Conservation (phyloP, 2,888 invertebrate genomes). For the Dolichopus griseipennis region DNA sequence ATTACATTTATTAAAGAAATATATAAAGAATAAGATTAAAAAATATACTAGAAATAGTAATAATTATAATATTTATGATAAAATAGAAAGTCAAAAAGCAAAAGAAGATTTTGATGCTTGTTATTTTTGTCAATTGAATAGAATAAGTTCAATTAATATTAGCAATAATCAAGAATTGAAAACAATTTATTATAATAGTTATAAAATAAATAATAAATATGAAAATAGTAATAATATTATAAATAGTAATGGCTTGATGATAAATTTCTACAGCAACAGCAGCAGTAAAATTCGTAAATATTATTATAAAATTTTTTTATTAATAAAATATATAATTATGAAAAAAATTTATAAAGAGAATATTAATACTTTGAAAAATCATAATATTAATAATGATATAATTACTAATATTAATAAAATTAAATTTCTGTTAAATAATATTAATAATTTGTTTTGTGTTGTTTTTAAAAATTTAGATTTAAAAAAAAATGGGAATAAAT, state of each 20-base stretch:
- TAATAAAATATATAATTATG: neutral
- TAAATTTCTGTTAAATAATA: no score
- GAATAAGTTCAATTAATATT: neutral
- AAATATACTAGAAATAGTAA: neutral
- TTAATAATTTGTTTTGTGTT: constrained; percentile 3
- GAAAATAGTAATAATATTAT: neutral
- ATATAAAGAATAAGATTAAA: neutral
- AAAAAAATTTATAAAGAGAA: constrained; percentile 3
- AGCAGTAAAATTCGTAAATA: neutral
- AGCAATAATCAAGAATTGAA: neutral
- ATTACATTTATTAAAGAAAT: neutral
- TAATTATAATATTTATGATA: neutral
- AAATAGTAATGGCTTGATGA: no score
- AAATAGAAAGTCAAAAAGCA: neutral
- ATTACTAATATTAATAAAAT: neutral
- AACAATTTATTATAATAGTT: neutral
- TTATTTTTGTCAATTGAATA: neutral
- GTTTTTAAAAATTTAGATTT: neutral
- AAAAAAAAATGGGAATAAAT: neutral
- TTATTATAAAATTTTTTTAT: neutral
- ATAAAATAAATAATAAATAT: constrained; percentile 1
- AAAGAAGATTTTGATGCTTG: neutral
- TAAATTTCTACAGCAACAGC: neutral
- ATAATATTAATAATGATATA: neutral
- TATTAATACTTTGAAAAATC: neutral